Evolutionary conservation across 2,888 invertebrate genomes (phyloP), one percentile per base, ranked within the genome.

Genomic region (Ophraella communa): DNA sequence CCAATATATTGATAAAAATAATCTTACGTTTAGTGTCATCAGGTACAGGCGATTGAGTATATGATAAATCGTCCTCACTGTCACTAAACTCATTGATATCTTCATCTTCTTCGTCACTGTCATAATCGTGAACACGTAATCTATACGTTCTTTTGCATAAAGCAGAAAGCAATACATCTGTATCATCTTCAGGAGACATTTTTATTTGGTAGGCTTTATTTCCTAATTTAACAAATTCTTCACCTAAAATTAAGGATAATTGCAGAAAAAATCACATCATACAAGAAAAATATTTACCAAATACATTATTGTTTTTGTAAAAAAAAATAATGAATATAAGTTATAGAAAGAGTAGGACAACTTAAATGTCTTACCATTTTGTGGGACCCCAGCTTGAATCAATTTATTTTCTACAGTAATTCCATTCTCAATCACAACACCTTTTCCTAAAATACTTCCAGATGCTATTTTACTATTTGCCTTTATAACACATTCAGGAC

Each of bases 11-110:
- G 3, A 5, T 14, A 4, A 7, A 49, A 23, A 23, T 10, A 27
- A 17, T 49, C 85, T 85, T 84, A 91, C 92, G 87, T 75, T 91
- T 91, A 5, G 90, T 89, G 76, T 94, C 94, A 74, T 94, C 94
- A n/a, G 87, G 89, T 45, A 89, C 78, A 2, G 91, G 90, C 1
- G 91, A 89, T 60, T 86, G 85, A 1, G 85, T 83, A 60, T 87
- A 82, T 4, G 89, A 86, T 42, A 83, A 81, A 18, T 68, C 70
- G 51, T 85, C 86, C 63, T 89, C 90, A 70, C 86, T 88, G 60
- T 85, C 86, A 62, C 87, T 87, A 67, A 87, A 87, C 71, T 85
- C 87, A 56, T 83, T 81, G 59, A 81, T 82, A 35, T 80, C 81
- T 18, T 74, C 70, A 42, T 76, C 68, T 30, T 63, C 61, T 10